Evolutionary conservation across 2,113 vertebrate genomes (phyloP).

Genomic region (Salvelinus fontinalis): DNA sequence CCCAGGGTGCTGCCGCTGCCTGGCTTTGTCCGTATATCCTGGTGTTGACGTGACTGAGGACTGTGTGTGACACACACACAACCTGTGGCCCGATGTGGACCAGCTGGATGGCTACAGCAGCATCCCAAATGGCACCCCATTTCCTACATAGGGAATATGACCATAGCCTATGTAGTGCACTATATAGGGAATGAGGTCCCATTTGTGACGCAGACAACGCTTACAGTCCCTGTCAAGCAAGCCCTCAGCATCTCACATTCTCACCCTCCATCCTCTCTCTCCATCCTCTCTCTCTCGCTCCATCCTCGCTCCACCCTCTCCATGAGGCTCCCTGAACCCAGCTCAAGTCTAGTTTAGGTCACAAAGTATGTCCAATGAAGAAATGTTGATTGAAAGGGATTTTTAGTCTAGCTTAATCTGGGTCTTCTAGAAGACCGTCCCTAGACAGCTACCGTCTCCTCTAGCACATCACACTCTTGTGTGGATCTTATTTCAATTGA

Average conservation of each 20-base stretch:
- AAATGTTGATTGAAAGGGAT: no score
- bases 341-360: no score
- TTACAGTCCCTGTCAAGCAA: not conserved
- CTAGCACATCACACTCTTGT: not conserved
- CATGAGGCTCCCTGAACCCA: not conserved
- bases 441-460: not conserved
- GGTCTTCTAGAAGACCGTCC: no score
- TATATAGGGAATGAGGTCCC: no score
- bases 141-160: no score
- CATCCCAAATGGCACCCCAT: no score
- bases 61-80: not conserved
- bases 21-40: not conserved
- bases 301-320: not conserved
- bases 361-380: no score
- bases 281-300: not conserved
- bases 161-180: no score
- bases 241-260: not conserved
- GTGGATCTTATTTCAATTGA: not conserved
- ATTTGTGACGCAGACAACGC: no score
- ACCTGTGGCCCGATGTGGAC: not conserved
- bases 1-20: constrained; percentile 33
- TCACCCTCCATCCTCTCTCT: not conserved
- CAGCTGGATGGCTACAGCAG: not conserved
- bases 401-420: no score
- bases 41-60: constrained; percentile 18